Conservation (phyloP, 2,113 vertebrate genomes). For the sheep (Ovis aries) region DNA sequence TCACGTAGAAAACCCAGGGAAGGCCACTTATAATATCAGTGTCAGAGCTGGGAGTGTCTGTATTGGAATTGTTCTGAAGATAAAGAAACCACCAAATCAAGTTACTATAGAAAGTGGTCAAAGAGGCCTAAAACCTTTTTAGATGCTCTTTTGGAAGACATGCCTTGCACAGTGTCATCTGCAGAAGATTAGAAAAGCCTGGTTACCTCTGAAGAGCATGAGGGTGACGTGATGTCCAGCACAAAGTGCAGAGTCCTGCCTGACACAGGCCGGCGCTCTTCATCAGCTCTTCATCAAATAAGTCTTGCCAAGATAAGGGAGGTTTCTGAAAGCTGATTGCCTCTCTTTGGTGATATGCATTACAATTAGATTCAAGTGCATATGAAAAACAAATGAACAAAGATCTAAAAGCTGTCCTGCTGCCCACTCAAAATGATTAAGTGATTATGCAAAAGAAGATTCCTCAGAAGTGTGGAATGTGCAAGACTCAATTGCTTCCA, state of each 20-base stretch:
- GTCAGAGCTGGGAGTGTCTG: constrained; percentile 9
- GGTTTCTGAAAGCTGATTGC: not conserved
- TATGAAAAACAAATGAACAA: not conserved
- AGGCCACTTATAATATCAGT: constrained; percentile 59
- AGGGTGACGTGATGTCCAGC: not conserved
- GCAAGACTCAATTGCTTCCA: not conserved
- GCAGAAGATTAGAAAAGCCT: not conserved
- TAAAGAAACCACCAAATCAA: not conserved
- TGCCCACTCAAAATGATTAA: not conserved
- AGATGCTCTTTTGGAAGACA: not conserved
- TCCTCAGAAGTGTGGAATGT: not conserved
- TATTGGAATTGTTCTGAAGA: constrained; percentile 42
- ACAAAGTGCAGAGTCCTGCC: not conserved
- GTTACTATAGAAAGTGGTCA: not conserved
- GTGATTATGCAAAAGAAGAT: not conserved
- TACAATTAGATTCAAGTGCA: not conserved
- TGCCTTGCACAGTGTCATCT: not conserved
- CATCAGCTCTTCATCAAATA: not conserved
- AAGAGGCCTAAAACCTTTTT: not conserved
- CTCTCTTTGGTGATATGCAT: not conserved
- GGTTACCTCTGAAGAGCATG: not conserved
- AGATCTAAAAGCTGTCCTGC: not conserved
- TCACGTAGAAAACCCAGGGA: constrained; percentile 19
- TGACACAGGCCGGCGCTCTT: not conserved
- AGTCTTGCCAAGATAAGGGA: not conserved